phyloP scores from a whole-genome alignment of 2,888 invertebrate genomes.

The Hydrotaea cyrtoneurina region DNA sequence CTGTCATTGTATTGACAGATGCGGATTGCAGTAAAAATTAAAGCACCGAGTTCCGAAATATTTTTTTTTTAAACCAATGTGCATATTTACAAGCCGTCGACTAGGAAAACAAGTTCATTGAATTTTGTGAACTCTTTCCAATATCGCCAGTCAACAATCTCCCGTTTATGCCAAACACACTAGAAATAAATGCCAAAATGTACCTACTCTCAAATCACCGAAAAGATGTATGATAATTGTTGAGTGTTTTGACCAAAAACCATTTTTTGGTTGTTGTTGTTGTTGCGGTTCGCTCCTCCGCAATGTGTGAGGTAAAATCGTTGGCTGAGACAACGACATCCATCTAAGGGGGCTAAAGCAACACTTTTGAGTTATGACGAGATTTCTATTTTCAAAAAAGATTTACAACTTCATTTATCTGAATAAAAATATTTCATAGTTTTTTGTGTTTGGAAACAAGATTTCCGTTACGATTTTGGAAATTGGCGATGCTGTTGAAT shows the following conservation, averaged over 20 bases:
- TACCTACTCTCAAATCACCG: not conserved
- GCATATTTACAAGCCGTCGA: too few species aligned
- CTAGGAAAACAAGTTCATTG: too few species aligned
- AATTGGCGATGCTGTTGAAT: not conserved
- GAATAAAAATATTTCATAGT: not conserved
- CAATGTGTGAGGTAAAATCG: slow-evolving; percentile 50
- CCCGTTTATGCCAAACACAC: too few species aligned
- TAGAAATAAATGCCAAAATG: not conserved
- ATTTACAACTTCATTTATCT: slow-evolving; percentile 62
- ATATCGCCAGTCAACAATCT: too few species aligned
- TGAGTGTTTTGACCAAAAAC: slow-evolving; percentile 30
- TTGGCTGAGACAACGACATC: slow-evolving; percentile 9
- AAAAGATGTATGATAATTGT: slow-evolving; percentile 58
- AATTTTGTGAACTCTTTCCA: too few species aligned
- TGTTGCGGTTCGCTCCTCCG: slow-evolving; percentile 22
- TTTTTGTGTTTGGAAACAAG: not conserved
- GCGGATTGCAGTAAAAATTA: too few species aligned
- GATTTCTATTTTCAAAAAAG: slow-evolving; percentile 34
- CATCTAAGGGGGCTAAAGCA: not conserved
- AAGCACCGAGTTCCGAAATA: too few species aligned
- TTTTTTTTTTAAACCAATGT: too few species aligned
- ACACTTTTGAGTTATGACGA: slow-evolving; percentile 49
- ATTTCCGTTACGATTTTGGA: not conserved
- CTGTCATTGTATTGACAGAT: too few species aligned
- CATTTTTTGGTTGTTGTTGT: too few species aligned